Evolutionary conservation across 2,797 vertebrate genomes (phyloP), one percentile per base, ranked within the genome.

Genomic region (Clarias laeviceps): DNA sequence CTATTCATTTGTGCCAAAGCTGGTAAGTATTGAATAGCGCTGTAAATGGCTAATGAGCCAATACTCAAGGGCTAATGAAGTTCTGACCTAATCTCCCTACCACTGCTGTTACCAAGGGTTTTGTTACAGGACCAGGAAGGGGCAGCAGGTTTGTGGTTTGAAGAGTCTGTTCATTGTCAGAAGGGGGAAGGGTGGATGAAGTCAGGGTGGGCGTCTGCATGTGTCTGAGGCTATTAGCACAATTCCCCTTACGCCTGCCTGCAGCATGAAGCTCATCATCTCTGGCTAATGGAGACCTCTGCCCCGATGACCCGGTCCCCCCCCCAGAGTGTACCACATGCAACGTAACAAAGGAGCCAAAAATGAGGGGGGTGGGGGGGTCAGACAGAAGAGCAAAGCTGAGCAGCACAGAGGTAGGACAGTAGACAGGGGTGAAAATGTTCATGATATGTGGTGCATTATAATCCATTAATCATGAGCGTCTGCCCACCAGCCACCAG

Each of bases 241-340:
- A 86, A 89, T 89, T 89, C 88, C 87, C 62, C 88, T 88, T 82
- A 87, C 17, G 84, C 85, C 88, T 88, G 88, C 86, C 84, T 87
- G 76, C 74, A 87, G 83, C 83, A 22, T 70, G 82, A 89, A 85
- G 73, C 85, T 70, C 57, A 86, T 84, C 85, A 84, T 83, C 88
- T 87, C 78, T 34, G 22, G 85, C 90, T 94, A 95, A 95, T 95
- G 92, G 93, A 94, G 92, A 93, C 92, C 93, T 92, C 90, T 89
- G 92, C 90, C 91, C 80, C 15, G 72, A 88, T 82, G 68, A 70
- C 74, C 78, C 92, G 88, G 90, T 9, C 11, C 84, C 78, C 86
- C 82, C 83, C 82, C 83, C 45, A 77, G 85, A 81, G 83, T 54
- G 64, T 86, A 54, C 56, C 76, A 73, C 83, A 80, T 69, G 82